Conservation (phyloP, 2,113 vertebrate genomes). For the Chroicocephalus ridibundus region DNA sequence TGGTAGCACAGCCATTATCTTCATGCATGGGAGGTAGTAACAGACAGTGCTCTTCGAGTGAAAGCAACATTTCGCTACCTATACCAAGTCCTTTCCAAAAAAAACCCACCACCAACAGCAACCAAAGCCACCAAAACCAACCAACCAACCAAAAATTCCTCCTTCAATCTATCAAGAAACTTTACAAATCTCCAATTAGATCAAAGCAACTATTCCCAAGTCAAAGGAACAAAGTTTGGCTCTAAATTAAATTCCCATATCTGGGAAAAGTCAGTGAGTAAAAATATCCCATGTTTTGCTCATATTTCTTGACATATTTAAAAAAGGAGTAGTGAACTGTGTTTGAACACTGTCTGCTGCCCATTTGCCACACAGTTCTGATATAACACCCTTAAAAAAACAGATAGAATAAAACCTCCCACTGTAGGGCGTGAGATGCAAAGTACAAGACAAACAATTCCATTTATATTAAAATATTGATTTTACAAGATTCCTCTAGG, state of each 20-base stretch:
- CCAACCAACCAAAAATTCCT: background rate
- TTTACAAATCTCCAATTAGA: background rate
- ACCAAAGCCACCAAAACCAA: background rate
- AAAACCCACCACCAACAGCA: background rate
- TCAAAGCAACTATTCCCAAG: background rate
- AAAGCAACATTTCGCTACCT: background rate
- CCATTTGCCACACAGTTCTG: background rate
- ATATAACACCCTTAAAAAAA: background rate
- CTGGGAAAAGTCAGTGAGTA: background rate
- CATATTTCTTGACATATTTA: background rate
- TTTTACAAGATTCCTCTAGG: background rate
- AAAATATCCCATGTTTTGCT: background rate
- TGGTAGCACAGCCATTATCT: background rate
- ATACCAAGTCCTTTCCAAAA: background rate
- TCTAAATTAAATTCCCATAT: background rate
- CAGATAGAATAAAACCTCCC: background rate
- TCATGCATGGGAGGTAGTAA: background rate
- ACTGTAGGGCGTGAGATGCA: background rate
- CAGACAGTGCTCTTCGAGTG: too few relatives aligned
- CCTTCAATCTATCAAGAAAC: background rate
- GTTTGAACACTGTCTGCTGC: background rate
- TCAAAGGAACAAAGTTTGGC: background rate
- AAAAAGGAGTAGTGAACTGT: background rate
- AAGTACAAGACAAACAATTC: background rate
- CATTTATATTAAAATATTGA: background rate